Base-by-base conservation (phyloP, 2,113 vertebrate genomes). In the Callocephalon fimbriatum region DNA sequence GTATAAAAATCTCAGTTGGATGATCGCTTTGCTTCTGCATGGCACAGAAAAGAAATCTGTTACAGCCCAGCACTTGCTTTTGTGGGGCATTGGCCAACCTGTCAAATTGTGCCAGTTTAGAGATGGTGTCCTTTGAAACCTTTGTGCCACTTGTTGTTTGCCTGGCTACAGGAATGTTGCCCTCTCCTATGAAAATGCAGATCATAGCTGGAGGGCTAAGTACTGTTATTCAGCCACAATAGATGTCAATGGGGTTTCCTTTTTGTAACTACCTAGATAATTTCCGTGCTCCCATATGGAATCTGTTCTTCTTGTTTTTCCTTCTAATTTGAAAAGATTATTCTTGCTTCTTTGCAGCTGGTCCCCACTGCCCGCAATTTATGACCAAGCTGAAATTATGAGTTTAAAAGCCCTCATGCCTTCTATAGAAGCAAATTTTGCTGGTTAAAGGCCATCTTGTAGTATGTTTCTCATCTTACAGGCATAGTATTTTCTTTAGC, bases 311-410 rank as follows among this genome's bases (percentile, higher is more conserved):
- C 90, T 75, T 87, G 54, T 11, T 93, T 65, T 31, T 70, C 93
- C 73, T 82, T 89, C 94, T 95, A 94, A 73, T 97, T 97, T 97
- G 93, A 92, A 95, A 95, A 95, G 87, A 95, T 96, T 97, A 53
- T 80, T 91, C 59, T 80, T 74, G 63, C 86, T 95, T 97, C 98
- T 97, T 98, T 90, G 67, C 95, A 96, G 97, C 95, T 95, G 95
- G 85, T 95, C 96, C 97, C 97, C 80, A 91, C 86, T 73, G 86
- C 58, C 96, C 77, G 13, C 67, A 74, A 93, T 97, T 97, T 93
- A 90, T 62, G 87, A 92, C 88, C 76, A 75, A 83, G 76, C 63
- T 95, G 54, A 95, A 96, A 91, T 97, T 93, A 81, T 37, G 75
- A 40, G 2, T 91, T 91, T 94, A 74, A 94, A 97, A 97, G 88